Conservation (phyloP, 2,888 invertebrate species). For the Psylliodes chrysocephalus region DNA sequence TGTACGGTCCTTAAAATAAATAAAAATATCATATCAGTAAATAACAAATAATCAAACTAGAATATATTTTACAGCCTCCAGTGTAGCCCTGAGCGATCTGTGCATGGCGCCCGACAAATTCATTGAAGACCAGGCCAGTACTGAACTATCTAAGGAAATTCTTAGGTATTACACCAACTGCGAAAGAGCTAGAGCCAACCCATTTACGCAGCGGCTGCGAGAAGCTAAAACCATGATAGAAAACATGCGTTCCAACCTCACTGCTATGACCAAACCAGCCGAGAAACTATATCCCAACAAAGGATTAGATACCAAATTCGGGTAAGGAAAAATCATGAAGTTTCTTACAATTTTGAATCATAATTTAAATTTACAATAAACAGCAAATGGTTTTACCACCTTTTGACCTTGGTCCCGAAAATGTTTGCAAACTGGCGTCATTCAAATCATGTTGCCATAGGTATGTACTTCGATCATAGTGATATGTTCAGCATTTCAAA, state of each 20-base stretch:
- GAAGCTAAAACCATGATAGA: constrained; percentile 69
- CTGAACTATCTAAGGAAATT: constrained; percentile 61
- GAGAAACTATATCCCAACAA: constrained; percentile 65
- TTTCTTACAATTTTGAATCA: too few species aligned
- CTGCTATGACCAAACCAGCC: constrained; percentile 65
- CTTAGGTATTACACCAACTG: constrained; percentile 77
- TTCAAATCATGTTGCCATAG: too few species aligned
- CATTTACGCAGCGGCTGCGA: constrained; percentile 83
- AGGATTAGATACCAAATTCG: constrained; percentile 74
- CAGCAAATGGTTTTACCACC: too few species aligned
- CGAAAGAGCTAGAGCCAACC: constrained; percentile 81
- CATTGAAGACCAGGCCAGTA: constrained; percentile 60
- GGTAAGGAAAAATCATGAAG: constrained; percentile 2
- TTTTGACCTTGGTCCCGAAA: too few species aligned
- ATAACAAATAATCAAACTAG: not conserved
- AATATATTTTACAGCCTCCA: constrained; percentile 66
- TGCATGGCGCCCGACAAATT: constrained; percentile 75
- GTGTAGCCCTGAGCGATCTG: constrained; percentile 81
- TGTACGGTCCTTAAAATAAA: too few species aligned
- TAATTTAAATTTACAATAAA: too few species aligned
- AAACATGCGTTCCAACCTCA: constrained; percentile 67
- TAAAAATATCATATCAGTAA: too few species aligned
- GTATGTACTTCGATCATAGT: too few species aligned
- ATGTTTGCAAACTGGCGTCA: too few species aligned
- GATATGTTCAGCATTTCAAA: too few species aligned